These are phyloP conservation scores for Apamea monoglypha DNA, from an alignment of 2,888 invertebrate species.

Conservation along the genomic window DNA sequence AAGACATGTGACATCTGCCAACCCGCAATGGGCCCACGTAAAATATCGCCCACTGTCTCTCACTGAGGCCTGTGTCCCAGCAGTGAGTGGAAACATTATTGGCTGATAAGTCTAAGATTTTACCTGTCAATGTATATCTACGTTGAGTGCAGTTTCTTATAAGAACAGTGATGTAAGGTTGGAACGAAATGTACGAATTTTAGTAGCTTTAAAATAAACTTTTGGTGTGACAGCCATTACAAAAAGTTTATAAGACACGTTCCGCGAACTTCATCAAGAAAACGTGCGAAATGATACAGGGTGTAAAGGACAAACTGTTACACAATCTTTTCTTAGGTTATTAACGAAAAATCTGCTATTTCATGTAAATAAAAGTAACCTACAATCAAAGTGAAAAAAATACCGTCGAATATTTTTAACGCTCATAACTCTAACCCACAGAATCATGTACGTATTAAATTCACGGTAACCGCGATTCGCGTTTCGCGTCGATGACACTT, in stretches of 20 bases:
- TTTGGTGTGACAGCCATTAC: not conserved
- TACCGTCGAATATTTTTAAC: too few species aligned
- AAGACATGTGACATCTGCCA: not conserved
- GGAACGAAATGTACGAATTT: conserved; percentile 28
- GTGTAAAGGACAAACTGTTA: not conserved
- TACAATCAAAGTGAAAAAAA: too few species aligned
- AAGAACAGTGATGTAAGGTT: conserved; percentile 11
- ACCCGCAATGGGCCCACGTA: not conserved
- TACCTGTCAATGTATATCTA: conserved; percentile 11
- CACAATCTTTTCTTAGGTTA: not conserved
- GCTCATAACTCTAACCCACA: too few species aligned
- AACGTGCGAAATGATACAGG: not conserved
- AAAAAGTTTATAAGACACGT: not conserved
- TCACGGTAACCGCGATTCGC: too few species aligned
- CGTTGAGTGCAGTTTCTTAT: conserved; percentile 2
- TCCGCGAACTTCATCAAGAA: not conserved
- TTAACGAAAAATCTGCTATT: too few species aligned
- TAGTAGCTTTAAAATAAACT: not conserved
- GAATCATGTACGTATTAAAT: too few species aligned
- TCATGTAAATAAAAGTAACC: too few species aligned
- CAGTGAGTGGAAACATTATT: not conserved
- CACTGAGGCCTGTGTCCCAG: not conserved
- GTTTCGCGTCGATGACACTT: not conserved
- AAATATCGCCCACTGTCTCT: not conserved
- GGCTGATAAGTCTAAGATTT: not conserved